Percentiles rank a stretch among this genome's conserved stretches.
Conservation (phyloP, 1,140 invertebrate genomes). For the Argopecten irradians region DNA sequence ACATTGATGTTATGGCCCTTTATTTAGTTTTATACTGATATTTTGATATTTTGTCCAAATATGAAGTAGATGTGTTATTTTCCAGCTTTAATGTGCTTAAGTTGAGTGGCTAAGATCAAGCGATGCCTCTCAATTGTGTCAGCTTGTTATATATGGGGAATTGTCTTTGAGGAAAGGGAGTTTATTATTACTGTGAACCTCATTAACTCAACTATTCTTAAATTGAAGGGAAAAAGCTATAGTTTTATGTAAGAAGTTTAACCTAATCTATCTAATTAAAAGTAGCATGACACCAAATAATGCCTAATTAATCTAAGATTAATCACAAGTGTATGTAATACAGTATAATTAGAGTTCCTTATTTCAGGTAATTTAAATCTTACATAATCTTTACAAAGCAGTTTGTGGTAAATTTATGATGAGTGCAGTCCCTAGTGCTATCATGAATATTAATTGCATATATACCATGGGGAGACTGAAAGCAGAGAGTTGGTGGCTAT, state of each 20-base stretch:
- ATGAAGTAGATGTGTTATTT: no score
- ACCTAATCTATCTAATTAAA: neutral
- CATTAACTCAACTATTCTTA: neutral
- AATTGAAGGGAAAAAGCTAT: neutral
- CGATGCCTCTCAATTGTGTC: no score
- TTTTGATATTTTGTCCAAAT: no score
- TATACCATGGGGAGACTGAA: neutral
- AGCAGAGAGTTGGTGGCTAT: neutral
- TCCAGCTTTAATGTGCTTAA: no score
- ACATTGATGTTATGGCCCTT: no score
- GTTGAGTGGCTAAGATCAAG: no score
- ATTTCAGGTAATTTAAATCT: neutral
- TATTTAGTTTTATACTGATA: no score
- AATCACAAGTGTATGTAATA: neutral
- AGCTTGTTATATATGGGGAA: no score
- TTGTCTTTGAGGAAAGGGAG: no score
- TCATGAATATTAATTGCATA: neutral
- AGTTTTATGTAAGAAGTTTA: neutral
- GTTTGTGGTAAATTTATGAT: neutral
- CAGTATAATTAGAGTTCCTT: neutral
- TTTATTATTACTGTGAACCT: neutral
- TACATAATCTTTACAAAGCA: neutral
- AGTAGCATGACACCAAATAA: neutral
- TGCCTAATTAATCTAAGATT: neutral
- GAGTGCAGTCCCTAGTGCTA: neutral